These are phyloP conservation scores for Brachylomia viminalis DNA, from an alignment of 2,888 invertebrate species.

Conservation along the genomic window DNA sequence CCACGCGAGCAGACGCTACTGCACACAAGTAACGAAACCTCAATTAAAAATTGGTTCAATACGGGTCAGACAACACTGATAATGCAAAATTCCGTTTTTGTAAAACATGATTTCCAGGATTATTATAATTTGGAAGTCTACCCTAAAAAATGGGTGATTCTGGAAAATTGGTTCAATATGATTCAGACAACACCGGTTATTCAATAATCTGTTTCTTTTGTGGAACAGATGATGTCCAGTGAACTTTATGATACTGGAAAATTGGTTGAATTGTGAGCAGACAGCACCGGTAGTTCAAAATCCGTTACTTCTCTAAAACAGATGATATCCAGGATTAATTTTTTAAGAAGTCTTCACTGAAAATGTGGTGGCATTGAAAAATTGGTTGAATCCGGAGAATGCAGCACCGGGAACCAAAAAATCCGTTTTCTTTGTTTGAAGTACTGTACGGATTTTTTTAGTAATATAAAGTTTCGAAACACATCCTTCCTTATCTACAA, in stretches of 20 bases:
- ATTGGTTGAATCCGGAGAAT: neutral
- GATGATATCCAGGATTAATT: neutral
- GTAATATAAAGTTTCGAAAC: neutral
- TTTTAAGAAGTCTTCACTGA: neutral
- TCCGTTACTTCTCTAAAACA: neutral
- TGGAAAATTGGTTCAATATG: too few relatives aligned
- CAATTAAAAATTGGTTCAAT: neutral
- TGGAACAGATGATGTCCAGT: neutral
- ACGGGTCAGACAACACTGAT: too few relatives aligned
- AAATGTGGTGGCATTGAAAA: too few relatives aligned
- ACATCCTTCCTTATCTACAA: too few relatives aligned
- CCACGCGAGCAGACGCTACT: too few relatives aligned
- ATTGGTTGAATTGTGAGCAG: neutral
- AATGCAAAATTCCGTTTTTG: neutral
- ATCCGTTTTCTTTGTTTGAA: neutral
- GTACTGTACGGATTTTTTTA: neutral
- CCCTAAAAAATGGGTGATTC: neutral
- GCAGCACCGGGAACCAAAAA: too few relatives aligned
- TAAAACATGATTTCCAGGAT: neutral
- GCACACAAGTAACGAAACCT: too few relatives aligned
- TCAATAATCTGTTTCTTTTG: neutral
- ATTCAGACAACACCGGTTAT: too few relatives aligned
- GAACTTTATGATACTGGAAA: neutral
- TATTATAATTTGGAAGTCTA: neutral
- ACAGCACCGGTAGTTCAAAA: neutral